Evolutionary conservation across 2,888 invertebrate genomes (phyloP), one percentile per base, ranked within the genome.

Genomic region (Coremacera marginata): DNA sequence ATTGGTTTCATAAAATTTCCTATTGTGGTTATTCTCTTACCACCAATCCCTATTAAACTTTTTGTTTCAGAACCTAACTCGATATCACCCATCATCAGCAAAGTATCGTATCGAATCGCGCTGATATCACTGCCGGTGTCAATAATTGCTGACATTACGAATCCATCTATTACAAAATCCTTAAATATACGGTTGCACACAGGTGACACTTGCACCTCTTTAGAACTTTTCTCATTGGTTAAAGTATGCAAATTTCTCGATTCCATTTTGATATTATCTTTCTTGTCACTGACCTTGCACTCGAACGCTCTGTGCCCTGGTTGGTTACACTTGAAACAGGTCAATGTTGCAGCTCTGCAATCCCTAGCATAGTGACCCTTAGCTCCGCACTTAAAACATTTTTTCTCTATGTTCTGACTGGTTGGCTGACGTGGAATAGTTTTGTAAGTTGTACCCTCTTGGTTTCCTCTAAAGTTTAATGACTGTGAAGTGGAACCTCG

Each of bases 41-140:
- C 16, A n/a, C 52, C 52, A n/a, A 52, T 14, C 52, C 52, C 52
- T n/a, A n/a, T 14, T 52, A 52, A 52, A 52, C 3, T 52, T 52
- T n/a, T n/a, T n/a, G n/a, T n/a, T n/a, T n/a, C n/a, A n/a, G n/a
- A n/a, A n/a, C n/a, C n/a, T n/a, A n/a, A 52, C n/a, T 52, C 52
- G n/a, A 52, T 52, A 52, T 52, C 52, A n/a, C 52, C 52, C n/a
- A 52, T 14, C n/a, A 14, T 52, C 52, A 52, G 14, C n/a, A 60
- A 22, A 60, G 22, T 11, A 60, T 19, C 25, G 25, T 60, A 60
- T 60, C 60, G 16, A 22, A 60, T 60, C 19, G 22, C 22, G 25
- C 60, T 19, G 25, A 79, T 60, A 52, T 76, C 70, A 55, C 76
- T 76, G 8, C 70, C 76, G 1, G 70, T 76, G 19, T 77, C 76